Conservation (phyloP, 2,888 invertebrate species). For the Fragum whitleyi region DNA sequence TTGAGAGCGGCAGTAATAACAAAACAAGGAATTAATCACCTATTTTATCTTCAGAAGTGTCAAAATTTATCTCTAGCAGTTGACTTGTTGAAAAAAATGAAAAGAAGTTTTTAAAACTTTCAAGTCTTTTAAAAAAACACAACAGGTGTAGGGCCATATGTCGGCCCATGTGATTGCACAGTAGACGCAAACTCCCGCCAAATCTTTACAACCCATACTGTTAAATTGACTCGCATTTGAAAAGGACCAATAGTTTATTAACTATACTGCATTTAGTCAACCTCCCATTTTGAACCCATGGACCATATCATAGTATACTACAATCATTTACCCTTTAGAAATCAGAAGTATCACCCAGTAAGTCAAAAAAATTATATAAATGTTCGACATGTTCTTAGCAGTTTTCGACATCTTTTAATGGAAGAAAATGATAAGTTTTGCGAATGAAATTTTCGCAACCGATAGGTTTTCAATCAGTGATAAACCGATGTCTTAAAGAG, state of each 20-base stretch:
- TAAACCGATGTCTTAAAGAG: too few species aligned
- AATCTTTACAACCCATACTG: constrained; percentile 25
- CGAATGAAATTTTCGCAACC: too few species aligned
- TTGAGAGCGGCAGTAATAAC: too few species aligned
- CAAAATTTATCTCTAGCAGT: background rate
- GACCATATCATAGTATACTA: constrained; percentile 7
- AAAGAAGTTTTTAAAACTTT: background rate
- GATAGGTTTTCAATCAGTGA: too few species aligned
- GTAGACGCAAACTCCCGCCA: constrained; percentile 61
- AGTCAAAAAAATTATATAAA: too few species aligned
- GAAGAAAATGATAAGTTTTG: too few species aligned
- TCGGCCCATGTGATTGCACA: constrained; percentile 52
- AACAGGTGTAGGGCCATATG: constrained; percentile 64
- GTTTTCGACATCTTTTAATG: too few species aligned
- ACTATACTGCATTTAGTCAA: constrained; percentile 17
- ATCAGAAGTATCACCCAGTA: too few species aligned
- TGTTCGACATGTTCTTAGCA: too few species aligned
- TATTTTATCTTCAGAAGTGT: background rate
- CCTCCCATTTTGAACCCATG: background rate
- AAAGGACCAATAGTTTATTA: constrained; percentile 11
- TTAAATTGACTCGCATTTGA: constrained; percentile 14
- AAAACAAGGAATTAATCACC: background rate
- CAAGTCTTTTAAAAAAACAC: constrained; percentile 12
- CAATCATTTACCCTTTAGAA: background rate
- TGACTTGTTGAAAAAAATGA: background rate